A percentile compares a stretch with the other conserved stretches of the same genome.
Conservation (phyloP, 2,113 vertebrate genomes). For the Reinhardtius hippoglossoides region DNA sequence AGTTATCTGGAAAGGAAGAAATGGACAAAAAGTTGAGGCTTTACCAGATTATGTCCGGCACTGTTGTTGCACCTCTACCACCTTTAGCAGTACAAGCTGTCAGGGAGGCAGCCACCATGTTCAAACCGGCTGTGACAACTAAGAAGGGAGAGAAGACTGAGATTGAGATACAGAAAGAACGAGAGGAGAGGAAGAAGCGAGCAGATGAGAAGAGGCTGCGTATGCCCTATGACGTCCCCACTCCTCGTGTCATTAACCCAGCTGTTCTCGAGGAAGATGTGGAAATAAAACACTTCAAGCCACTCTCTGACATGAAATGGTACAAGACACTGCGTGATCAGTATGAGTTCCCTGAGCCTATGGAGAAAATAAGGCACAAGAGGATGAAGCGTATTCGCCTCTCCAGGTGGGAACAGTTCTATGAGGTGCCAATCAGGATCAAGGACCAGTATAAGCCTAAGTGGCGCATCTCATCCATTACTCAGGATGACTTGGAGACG, state of each 20-base stretch:
- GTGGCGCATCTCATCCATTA: conserved; percentile 90
- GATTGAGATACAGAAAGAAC: conserved; percentile 86
- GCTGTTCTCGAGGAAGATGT: conserved; percentile 89
- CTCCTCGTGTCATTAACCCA: conserved; percentile 84
- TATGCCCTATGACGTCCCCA: conserved; percentile 94
- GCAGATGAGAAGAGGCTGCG: conserved; percentile 90
- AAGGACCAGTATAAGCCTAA: conserved; percentile 95
- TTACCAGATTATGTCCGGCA: conserved; percentile 90
- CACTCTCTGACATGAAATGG: conserved; percentile 99
- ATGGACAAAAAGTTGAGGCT: conserved; percentile 95
- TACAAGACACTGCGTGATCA: conserved; percentile 97
- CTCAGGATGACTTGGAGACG: conserved; percentile 95
- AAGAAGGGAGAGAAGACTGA: conserved; percentile 91
- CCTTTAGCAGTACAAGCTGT: conserved; percentile 92
- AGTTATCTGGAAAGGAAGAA: conserved; percentile 83
- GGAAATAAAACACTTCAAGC: conserved; percentile 93
- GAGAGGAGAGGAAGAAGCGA: conserved; percentile 89
- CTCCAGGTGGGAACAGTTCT: conserved; percentile 98
- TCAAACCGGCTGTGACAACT: conserved; percentile 92
- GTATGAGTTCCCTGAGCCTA: conserved; percentile 95
- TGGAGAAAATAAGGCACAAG: conserved; percentile 91
- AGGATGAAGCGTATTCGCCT: conserved; percentile 96
- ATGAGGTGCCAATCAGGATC: conserved; percentile 94
- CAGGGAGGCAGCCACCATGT: conserved; percentile 92
- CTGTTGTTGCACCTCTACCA: conserved; percentile 87